Base-by-base conservation (phyloP, 2,888 invertebrate species). In the Bhutanitis thaidina region DNA sequence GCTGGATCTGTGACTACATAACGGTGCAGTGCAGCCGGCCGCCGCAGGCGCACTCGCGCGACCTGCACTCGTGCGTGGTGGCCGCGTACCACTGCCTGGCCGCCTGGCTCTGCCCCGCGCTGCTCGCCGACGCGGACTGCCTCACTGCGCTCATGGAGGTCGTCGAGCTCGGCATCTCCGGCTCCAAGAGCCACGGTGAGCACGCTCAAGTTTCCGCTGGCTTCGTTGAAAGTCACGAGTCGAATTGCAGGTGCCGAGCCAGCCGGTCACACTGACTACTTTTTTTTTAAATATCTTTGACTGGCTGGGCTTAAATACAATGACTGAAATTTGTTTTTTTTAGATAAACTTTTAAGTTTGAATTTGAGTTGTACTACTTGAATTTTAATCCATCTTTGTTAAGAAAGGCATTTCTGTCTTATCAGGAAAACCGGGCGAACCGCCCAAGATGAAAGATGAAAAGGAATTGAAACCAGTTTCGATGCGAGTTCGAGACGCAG, bases 1-100 rank as follows among this genome's bases (percentile, higher is more conserved):
- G 98, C 69, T 98, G 98, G 96, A 93, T 99, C 52, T 99, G 99
- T 85, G 98, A 99, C 90, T 99, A 98, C 87, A 98, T 99, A 67
- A 94, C 96, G 48, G 95, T 96, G 77, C 98, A 98, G 78, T 98
- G 98, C 89, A 96, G 96, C 67, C 93, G 97, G 58, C 98, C 97
- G 48, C 98, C 97, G 48, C 98, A 94, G 52, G 96, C 95, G 37
- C 97, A 98, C 88, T 97, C 97, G 43, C 96, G 97, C 77, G 97
- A 97, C 90, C 91, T 97, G 59, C 98, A 98, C 88, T 98, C 98
- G 15, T 96, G 97, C 41, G 97, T 97, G 56, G 97, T 98, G 66
- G 95, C 97, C 62, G 94, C 99, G 51, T 96, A 98, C 91, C 91
- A 96, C 74, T 95, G 98, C 86, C 92, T 98, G 72, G 92, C 97